Percentiles rank a stretch among this genome's conserved stretches.
Conservation (phyloP, 2,888 invertebrate species). For the Volucella inflata region DNA sequence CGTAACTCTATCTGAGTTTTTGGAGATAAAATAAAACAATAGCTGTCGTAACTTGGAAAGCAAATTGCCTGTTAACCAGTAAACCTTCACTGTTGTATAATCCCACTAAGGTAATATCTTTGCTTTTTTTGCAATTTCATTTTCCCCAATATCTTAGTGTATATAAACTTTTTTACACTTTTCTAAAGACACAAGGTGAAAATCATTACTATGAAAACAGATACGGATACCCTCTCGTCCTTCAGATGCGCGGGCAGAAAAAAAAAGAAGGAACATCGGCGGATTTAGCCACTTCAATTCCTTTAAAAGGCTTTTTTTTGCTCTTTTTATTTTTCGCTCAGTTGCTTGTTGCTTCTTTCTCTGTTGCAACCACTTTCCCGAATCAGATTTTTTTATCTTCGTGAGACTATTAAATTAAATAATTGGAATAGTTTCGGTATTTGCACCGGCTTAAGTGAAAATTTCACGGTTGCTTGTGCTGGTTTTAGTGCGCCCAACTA, state of each 20-base stretch:
- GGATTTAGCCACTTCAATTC: slow-evolving; percentile 57
- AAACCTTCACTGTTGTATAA: no score
- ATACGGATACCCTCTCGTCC: not conserved
- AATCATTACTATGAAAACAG: slow-evolving; percentile 16
- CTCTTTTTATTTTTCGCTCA: no score
- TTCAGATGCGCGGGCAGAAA: not conserved
- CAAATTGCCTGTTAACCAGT: no score
- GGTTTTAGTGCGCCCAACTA: slow-evolving; percentile 9
- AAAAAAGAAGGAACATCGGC: slow-evolving; percentile 46
- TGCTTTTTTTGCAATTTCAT: no score
- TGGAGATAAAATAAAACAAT: no score
- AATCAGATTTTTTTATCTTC: slow-evolving; percentile 23
- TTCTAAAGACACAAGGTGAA: slow-evolving; percentile 25
- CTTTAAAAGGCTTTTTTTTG: slow-evolving; percentile 57
- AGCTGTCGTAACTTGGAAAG: no score
- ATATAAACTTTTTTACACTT: not conserved
- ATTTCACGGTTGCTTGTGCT: slow-evolving; percentile 60
- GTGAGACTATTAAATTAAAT: slow-evolving; percentile 61
- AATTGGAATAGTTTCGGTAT: slow-evolving; percentile 63
- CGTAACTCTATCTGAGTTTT: no score
- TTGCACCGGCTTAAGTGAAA: slow-evolving; percentile 55
- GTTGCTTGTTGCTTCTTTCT: slow-evolving; percentile 22
- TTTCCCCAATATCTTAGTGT: no score
- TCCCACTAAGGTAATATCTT: no score
- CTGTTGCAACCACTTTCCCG: slow-evolving; percentile 46